Conservation (phyloP, 2,113 vertebrate genomes). For the Epinephelus lanceolatus region DNA sequence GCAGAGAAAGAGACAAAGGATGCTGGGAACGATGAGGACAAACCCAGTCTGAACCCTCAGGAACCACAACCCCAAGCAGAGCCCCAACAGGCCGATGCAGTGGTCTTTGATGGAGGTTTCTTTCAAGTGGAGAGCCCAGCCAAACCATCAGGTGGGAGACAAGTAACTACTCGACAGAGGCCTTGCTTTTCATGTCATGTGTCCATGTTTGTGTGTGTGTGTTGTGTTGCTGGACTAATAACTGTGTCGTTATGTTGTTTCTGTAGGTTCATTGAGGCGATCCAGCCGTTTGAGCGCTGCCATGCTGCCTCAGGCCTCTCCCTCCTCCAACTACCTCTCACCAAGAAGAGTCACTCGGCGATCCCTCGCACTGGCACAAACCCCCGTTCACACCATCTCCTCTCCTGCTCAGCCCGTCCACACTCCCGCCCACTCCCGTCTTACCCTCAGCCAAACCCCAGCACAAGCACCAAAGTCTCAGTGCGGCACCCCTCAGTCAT, state of each 20-base stretch:
- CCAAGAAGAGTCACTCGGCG: conserved; percentile 63
- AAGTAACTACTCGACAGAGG: neutral
- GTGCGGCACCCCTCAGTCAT: conserved; percentile 27
- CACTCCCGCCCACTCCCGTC: conserved; percentile 32
- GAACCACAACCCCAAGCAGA: neutral
- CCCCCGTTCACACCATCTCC: neutral
- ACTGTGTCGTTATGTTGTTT: neutral
- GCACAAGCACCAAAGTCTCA: conserved; percentile 17
- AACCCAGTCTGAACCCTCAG: neutral
- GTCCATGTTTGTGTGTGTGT: neutral
- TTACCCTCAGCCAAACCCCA: conserved; percentile 35
- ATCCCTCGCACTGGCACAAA: conserved; percentile 43
- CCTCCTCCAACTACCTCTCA: conserved; percentile 58
- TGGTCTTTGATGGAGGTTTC: conserved; percentile 92
- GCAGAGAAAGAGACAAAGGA: conserved; percentile 64
- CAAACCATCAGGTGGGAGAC: conserved; percentile 85
- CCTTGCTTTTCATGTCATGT: neutral
- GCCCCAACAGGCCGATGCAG: neutral
- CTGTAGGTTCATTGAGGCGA: conserved; percentile 71
- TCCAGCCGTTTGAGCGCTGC: conserved; percentile 68
- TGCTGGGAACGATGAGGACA: conserved; percentile 8
- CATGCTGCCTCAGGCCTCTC: conserved; percentile 50
- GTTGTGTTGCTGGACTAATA: neutral
- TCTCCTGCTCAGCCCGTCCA: conserved; percentile 25
- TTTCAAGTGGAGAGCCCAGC: conserved; percentile 93